These are phyloP conservation scores for Anarsia innoxiella DNA, from an alignment of 2,888 invertebrate genomes.

Conservation along the genomic window DNA sequence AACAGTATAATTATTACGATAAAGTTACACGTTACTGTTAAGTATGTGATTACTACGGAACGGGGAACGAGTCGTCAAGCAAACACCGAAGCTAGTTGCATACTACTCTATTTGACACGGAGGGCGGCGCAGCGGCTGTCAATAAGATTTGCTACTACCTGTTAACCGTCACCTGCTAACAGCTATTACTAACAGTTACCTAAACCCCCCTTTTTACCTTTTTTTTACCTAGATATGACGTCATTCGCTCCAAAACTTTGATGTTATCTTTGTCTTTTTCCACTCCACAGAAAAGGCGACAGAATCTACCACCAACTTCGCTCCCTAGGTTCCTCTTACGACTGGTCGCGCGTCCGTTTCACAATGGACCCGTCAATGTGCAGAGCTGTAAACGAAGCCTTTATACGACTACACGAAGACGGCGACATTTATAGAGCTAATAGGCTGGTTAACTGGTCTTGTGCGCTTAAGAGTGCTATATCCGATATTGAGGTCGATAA, in stretches of 20 bases:
- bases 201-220: background rate
- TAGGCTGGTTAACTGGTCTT: slow-evolving; percentile 98
- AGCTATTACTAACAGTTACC: too few relatives aligned
- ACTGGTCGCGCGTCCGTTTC: slow-evolving; percentile 96
- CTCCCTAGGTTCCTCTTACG: slow-evolving; percentile 91
- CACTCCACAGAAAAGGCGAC: slow-evolving; percentile 78
- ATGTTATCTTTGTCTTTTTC: background rate
- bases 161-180: too few relatives aligned
- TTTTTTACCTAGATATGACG: background rate
- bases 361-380: slow-evolving; percentile 96
- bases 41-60: too few relatives aligned
- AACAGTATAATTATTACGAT: too few relatives aligned
- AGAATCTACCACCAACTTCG: slow-evolving; percentile 89
- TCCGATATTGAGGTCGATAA: slow-evolving; percentile 99
- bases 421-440: slow-evolving; percentile 95
- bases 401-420: slow-evolving; percentile 90
- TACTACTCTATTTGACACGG: too few relatives aligned
- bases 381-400: slow-evolving; percentile 94
- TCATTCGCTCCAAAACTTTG: background rate
- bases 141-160: too few relatives aligned
- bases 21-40: too few relatives aligned
- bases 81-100: too few relatives aligned
- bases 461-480: slow-evolving; percentile 95
- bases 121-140: too few relatives aligned
- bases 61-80: too few relatives aligned